Base-by-base conservation (phyloP, 2,113 vertebrate genomes). In the Melanerpes formicivorus region DNA sequence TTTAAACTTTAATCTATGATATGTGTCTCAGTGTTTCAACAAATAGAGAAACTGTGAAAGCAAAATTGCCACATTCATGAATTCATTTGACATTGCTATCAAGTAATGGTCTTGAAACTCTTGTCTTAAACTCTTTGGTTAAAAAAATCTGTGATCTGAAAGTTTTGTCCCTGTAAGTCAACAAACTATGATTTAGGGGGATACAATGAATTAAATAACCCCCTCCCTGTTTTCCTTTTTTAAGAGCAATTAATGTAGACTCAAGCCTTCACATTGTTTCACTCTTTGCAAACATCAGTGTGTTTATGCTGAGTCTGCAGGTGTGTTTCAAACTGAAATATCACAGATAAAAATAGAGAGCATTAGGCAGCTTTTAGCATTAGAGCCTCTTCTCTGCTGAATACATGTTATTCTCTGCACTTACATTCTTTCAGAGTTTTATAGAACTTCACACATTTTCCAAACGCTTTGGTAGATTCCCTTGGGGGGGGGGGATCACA, bases 181-280 rank as follows among this genome's bases (percentile, higher is more conserved):
- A n/a, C 4, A 65, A 73, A 71, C 48, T 5, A 9, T 22, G 4
- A 3, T 23, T 59, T 60, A 9, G 11, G 8, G 1, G 6, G 1
- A 52, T 58, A n/a, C 59, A 66, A 30, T 13, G 37, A 62, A 55
- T 1, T 17, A 73, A 52, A 44, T 54, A 54, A 40, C 8, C 21
- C 18, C 6, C 8, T 5, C 1, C 9, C 6, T 1, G 1, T 9
- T 5, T 18, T 52, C 40, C 6, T 14, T 29, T 5, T 23, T 62
- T 8, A 14, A 54, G 18, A 16, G 71, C 71, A 42, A 60, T 44
- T 19, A n/a, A 9, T 52, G 11, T 16, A 56, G 69, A 70, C 3
- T 13, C 22, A 65, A 15, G 2, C 2, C 10, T 72, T 86, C 15
- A 73, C 2, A 6, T 8, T 6, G 11, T 46, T 90, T 64, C 37